Percentiles rank a stretch among this genome's conserved stretches.
These are phyloP conservation scores for Turnix velox DNA, from an alignment of 2,113 vertebrate genomes.

Conservation along the genomic window DNA sequence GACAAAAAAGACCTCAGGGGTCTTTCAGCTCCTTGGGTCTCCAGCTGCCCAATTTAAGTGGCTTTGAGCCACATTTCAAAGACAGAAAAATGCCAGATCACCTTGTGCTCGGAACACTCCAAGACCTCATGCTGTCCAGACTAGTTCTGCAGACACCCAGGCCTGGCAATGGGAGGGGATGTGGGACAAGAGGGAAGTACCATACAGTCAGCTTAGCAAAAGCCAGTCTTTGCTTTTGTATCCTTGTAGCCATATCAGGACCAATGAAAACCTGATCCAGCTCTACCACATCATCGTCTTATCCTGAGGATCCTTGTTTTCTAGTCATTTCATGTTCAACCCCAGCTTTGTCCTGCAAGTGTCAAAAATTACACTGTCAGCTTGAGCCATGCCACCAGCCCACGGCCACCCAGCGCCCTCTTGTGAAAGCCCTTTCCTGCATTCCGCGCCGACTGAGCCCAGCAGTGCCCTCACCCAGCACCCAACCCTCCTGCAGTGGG, in stretches of 20 bases:
- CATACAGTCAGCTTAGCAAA: accelerated
- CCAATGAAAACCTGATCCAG: background rate
- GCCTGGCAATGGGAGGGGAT: background rate
- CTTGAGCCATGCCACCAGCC: background rate
- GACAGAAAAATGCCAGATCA: background rate
- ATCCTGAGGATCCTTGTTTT: background rate
- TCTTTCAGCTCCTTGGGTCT: background rate
- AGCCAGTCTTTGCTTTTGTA: background rate
- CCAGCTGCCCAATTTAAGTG: background rate
- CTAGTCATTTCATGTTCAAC: background rate
- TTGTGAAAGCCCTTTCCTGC: background rate
- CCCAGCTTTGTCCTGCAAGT: background rate
- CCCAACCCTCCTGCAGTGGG: too few relatives aligned
- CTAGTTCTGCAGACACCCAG: background rate
- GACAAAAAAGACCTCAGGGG: background rate
- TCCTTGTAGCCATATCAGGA: background rate
- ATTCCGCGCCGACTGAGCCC: accelerated
- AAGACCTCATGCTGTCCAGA: background rate
- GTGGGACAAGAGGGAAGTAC: background rate
- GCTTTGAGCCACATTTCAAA: background rate
- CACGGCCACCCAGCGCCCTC: constrained; percentile 34
- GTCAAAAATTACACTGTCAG: background rate
- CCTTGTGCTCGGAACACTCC: background rate
- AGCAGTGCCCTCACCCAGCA: background rate
- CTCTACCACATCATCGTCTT: background rate